Conservation (phyloP, 2,888 invertebrate genomes). For the Andrena bicolor region DNA sequence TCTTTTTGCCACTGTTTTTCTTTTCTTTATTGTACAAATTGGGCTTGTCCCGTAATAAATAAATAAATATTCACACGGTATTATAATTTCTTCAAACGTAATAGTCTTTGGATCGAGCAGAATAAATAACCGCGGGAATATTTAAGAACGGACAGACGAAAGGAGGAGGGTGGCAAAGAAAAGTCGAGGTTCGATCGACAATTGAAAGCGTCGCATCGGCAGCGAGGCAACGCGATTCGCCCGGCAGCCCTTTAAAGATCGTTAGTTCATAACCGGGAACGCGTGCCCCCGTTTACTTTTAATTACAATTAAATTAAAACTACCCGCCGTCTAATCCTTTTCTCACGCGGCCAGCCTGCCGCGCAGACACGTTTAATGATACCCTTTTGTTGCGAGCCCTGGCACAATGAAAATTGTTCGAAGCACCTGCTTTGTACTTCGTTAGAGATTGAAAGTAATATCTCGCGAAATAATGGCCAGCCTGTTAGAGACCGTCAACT, state of each 20-base stretch:
- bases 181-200: conserved; percentile 2
- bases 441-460: conserved; percentile 69
- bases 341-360: conserved; percentile 32
- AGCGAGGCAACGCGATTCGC: conserved; percentile 7
- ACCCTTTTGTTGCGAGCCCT: conserved; percentile 50
- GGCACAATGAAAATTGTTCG: conserved; percentile 62
- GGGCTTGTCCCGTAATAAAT: too few relatives aligned
- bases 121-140: not conserved
- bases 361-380: conserved; percentile 66
- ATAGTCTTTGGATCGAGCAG: too few relatives aligned
- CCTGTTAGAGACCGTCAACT: conserved; percentile 61
- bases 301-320: conserved; percentile 61
- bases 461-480: conserved; percentile 72
- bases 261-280: conserved; percentile 41
- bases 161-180: not conserved
- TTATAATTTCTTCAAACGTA: conserved; percentile 16
- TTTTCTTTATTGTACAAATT: too few relatives aligned
- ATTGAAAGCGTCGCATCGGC: conserved; percentile 2
- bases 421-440: conserved; percentile 60
- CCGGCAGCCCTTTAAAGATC: conserved; percentile 21
- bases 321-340: conserved; percentile 59
- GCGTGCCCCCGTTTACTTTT: conserved; percentile 57
- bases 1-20: too few relatives aligned
- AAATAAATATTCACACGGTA: conserved; percentile 49
- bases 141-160: not conserved